phyloP scores from a whole-genome alignment of 2,888 invertebrate genomes.

The Drosophila eohydei region DNA sequence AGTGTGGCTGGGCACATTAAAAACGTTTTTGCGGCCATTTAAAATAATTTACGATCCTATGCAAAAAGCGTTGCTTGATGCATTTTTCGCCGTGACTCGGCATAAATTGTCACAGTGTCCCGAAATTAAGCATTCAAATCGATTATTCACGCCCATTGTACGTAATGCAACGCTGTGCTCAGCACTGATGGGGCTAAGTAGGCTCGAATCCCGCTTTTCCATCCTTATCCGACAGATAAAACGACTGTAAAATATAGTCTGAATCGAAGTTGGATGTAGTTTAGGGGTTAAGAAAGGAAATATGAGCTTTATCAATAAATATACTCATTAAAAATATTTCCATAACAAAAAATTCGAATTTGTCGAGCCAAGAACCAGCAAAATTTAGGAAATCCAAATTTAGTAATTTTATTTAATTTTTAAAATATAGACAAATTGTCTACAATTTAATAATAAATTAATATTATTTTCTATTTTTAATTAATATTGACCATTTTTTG shows the following conservation, averaged over 20 bases:
- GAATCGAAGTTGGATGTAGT: too few relatives aligned
- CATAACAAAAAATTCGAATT: too few relatives aligned
- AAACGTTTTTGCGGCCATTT: slow-evolving; percentile 58
- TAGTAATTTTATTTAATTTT: too few relatives aligned
- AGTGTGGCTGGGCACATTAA: slow-evolving; percentile 42
- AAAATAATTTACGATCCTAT: slow-evolving; percentile 70
- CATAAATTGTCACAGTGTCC: slow-evolving; percentile 39
- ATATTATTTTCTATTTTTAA: too few relatives aligned
- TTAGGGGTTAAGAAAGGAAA: too few relatives aligned
- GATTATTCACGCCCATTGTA: slow-evolving; percentile 60
- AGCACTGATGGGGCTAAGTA: slow-evolving; percentile 9
- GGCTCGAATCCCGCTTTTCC: neutral
- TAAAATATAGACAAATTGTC: too few relatives aligned
- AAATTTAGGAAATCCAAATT: too few relatives aligned
- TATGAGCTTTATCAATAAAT: too few relatives aligned
- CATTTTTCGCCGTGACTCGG: slow-evolving; percentile 52
- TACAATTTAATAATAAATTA: too few relatives aligned
- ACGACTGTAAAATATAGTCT: neutral
- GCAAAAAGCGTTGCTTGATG: slow-evolving; percentile 47
- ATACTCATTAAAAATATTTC: too few relatives aligned
- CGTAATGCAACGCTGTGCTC: slow-evolving; percentile 12
- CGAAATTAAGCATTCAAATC: slow-evolving; percentile 39
- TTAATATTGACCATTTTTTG: neutral
- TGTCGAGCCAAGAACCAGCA: too few relatives aligned
- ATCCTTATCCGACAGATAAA: too few relatives aligned